phyloP scores from a whole-genome alignment of 1,140 invertebrate genomes.

The Kradibia gibbosae region DNA sequence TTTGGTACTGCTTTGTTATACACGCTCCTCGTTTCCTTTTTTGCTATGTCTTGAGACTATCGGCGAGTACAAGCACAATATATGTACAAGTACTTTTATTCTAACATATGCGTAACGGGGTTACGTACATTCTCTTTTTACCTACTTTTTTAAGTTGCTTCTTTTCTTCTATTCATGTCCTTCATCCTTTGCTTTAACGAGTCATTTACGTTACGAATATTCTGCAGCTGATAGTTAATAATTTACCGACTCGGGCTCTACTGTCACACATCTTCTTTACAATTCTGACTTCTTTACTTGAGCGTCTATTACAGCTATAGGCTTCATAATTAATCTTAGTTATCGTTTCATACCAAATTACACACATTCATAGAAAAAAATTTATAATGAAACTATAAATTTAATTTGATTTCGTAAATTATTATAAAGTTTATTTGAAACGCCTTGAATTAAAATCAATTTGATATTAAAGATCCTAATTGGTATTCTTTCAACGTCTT shows the following conservation, averaged over 20 bases:
- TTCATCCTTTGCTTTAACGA: background rate
- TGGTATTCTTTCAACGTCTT: too few species aligned
- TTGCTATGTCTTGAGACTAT: slow-evolving; percentile 15
- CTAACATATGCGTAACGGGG: too few species aligned
- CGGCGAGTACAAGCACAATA: background rate
- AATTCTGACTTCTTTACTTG: background rate
- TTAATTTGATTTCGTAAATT: too few species aligned
- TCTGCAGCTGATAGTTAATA: background rate
- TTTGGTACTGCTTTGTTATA: slow-evolving; percentile 19
- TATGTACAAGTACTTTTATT: slow-evolving; percentile 20
- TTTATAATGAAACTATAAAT: too few species aligned
- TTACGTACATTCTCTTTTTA: too few species aligned
- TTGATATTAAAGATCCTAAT: too few species aligned
- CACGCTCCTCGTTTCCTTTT: background rate
- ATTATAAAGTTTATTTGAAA: too few species aligned
- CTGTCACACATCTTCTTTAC: background rate
- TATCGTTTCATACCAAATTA: too few species aligned
- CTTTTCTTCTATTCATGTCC: background rate
- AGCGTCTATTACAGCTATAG: too few species aligned
- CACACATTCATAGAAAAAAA: too few species aligned
- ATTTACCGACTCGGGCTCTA: background rate
- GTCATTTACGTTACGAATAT: background rate
- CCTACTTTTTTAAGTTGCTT: background rate
- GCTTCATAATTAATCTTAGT: too few species aligned
- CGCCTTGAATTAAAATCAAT: too few species aligned